Evolutionary conservation across 2,113 vertebrate genomes (phyloP).

Genomic region (Hylia prasina): DNA sequence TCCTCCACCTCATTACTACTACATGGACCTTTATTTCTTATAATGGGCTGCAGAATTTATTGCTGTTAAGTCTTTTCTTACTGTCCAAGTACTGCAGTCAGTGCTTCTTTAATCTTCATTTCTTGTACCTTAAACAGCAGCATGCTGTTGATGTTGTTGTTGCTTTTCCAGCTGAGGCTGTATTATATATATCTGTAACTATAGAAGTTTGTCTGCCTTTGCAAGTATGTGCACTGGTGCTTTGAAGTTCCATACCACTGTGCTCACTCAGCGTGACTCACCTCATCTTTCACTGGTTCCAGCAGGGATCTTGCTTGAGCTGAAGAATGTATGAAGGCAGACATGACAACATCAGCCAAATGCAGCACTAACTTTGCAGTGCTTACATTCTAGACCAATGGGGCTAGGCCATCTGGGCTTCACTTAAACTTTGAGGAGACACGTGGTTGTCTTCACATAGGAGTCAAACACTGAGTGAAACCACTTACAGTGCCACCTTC

Average conservation of each 20-base stretch:
- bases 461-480: neutral
- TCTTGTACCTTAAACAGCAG: neutral
- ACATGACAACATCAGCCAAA: neutral
- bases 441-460: rapidly evolving
- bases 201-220: neutral
- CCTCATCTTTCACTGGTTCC: neutral
- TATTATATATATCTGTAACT: neutral
- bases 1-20: neutral
- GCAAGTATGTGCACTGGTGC: neutral
- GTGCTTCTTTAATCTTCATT: neutral
- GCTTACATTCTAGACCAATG: neutral
- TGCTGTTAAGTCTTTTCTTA: neutral
- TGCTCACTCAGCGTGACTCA: neutral
- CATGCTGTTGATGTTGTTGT: neutral
- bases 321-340: neutral
- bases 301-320: neutral
- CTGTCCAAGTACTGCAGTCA: neutral
- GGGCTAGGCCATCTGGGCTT: neutral
- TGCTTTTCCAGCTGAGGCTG: neutral
- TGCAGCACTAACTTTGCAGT: neutral
- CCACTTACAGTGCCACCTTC: neutral
- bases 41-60: neutral
- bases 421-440: neutral
- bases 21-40: neutral
- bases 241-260: neutral